phyloP scores from a whole-genome alignment of 2,888 invertebrate species.

The Operophtera brumata region DNA sequence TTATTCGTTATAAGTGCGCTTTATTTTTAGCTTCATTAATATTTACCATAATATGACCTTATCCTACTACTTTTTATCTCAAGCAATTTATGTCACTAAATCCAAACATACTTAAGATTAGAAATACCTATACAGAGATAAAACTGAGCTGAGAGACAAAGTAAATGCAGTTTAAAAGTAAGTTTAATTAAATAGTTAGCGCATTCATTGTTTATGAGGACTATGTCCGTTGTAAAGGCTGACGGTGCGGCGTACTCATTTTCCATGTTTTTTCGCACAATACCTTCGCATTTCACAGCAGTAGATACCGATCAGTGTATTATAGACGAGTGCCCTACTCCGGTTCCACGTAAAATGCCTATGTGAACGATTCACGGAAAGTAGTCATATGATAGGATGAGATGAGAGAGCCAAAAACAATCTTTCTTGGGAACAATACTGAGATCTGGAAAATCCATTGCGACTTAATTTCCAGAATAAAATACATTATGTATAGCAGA shows the following conservation, averaged over 20 bases:
- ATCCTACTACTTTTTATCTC: not conserved
- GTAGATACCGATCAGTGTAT: not conserved
- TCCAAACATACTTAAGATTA: not conserved
- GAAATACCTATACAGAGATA: constrained; percentile 25
- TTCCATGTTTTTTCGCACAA: constrained; percentile 11
- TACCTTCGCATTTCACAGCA: no score
- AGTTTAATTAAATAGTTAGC: constrained; percentile 35
- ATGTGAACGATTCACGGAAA: not conserved
- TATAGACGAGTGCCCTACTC: not conserved
- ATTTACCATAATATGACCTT: no score
- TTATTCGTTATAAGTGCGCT: no score
- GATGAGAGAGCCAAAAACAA: not conserved
- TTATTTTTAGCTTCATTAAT: no score
- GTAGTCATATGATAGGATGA: not conserved
- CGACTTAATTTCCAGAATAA: no score
- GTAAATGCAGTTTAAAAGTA: constrained; percentile 30
- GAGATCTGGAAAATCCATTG: not conserved
- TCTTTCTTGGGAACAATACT: not conserved
- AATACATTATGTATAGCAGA: no score
- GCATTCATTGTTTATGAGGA: constrained; percentile 27
- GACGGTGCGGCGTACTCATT: constrained; percentile 9
- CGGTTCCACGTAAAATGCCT: not conserved
- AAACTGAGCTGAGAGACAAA: constrained; percentile 24
- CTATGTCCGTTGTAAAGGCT: constrained; percentile 3
- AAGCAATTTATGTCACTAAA: not conserved